phyloP scores from a whole-genome alignment of 2,888 invertebrate species.

The Uropetala carovei region DNA sequence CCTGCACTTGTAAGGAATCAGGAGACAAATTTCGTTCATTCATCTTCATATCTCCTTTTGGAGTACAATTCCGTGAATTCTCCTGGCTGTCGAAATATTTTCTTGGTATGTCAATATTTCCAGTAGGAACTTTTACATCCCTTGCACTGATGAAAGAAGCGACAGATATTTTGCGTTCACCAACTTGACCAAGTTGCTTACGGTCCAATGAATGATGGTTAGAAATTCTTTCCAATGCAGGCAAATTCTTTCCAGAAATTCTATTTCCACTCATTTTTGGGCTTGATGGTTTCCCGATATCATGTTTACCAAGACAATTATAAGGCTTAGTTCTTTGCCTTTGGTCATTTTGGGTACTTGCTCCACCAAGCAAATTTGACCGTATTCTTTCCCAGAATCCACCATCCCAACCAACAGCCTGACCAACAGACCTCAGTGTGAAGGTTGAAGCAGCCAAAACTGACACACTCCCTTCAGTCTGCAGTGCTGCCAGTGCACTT shows the following conservation, averaged over 20 bases:
- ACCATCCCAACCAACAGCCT: conserved; percentile 37
- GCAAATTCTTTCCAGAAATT: conserved; percentile 45
- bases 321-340: conserved; percentile 31
- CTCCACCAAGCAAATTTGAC: conserved; percentile 36
- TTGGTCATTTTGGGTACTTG: neutral
- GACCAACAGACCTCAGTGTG: conserved; percentile 75
- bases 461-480: conserved; percentile 77
- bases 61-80: conserved; percentile 19
- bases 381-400: conserved; percentile 50
- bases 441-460: conserved; percentile 83
- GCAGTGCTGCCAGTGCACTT: conserved; percentile 85
- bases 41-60: conserved; percentile 9
- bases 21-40: conserved; percentile 17
- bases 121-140: conserved; percentile 34
- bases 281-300: neutral
- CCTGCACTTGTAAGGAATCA: conserved; percentile 39
- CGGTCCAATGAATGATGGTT: conserved; percentile 48
- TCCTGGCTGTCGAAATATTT: conserved; percentile 29
- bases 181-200: conserved; percentile 7
- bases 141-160: conserved; percentile 57
- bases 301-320: conserved; percentile 13
- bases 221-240: conserved; percentile 31
- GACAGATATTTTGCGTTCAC: conserved; percentile 41
- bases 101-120: conserved; percentile 29
- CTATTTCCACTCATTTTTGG: conserved; percentile 6